A percentile compares a stretch with the other conserved stretches of the same genome.
Evolutionary conservation across 2,888 invertebrate species (phyloP).

Genomic region (Sinopyrophorus schimmeli): DNA sequence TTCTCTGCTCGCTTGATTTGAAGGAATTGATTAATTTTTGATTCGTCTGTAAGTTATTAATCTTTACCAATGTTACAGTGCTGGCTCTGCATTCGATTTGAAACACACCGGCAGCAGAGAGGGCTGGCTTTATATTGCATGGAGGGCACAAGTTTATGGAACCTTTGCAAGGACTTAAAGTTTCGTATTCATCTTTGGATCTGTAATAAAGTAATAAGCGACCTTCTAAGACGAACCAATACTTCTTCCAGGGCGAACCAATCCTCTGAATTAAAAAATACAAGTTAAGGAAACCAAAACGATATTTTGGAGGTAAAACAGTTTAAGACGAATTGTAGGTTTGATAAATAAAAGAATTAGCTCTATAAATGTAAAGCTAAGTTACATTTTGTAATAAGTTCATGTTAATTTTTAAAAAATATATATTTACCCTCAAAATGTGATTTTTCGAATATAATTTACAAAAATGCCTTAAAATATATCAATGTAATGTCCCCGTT

Average conservation of each 20-base stretch:
- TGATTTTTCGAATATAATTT: too few species aligned
- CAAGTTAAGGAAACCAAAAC: too few species aligned
- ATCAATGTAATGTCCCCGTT: too few species aligned
- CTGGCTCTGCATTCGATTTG: conserved; percentile 56
- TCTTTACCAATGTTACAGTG: conserved; percentile 55
- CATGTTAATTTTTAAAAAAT: too few species aligned
- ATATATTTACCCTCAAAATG: too few species aligned
- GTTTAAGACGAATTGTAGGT: too few species aligned
- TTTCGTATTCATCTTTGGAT: conserved; percentile 58
- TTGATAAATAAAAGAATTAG: too few species aligned
- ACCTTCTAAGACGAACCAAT: conserved; percentile 62
- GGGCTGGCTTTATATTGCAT: conserved; percentile 52
- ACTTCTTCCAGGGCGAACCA: conserved; percentile 58
- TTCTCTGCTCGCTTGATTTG: conserved; percentile 57
- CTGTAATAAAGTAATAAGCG: conserved; percentile 59
- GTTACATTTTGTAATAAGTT: too few species aligned
- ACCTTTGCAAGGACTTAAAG: conserved; percentile 58
- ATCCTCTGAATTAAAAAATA: conserved; percentile 53
- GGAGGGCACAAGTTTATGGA: conserved; percentile 58
- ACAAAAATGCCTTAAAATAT: too few species aligned
- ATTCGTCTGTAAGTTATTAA: background rate
- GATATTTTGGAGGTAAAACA: too few species aligned
- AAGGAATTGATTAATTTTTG: background rate
- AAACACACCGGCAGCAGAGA: conserved; percentile 48
- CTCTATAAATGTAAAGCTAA: too few species aligned